Conservation (phyloP, 2,113 vertebrate species). For the Lagopus leucura region DNA sequence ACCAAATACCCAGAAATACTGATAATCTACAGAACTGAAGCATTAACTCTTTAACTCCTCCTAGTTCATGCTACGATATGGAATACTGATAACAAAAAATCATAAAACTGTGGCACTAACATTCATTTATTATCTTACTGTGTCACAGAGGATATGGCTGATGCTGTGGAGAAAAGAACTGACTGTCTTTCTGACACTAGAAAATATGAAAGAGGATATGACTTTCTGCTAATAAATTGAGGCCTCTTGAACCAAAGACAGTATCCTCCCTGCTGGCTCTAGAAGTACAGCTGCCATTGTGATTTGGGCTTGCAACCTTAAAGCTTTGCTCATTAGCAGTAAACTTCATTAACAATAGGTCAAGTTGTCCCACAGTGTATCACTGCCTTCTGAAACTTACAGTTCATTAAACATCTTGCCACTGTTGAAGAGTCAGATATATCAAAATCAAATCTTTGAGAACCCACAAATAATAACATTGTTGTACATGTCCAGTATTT, state of each 20-base stretch:
- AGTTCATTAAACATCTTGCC: rapidly evolving
- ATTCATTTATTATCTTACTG: not conserved
- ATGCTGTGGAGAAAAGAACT: not conserved
- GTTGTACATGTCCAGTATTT: rapidly evolving
- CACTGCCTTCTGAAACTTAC: not conserved
- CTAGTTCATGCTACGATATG: no score
- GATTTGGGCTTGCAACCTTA: not conserved
- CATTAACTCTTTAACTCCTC: no score
- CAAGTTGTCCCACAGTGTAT: not conserved
- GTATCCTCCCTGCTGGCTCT: not conserved
- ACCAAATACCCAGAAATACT: no score
- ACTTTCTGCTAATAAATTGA: not conserved
- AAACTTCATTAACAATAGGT: not conserved
- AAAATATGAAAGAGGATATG: not conserved
- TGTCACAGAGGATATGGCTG: not conserved
- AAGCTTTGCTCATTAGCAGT: not conserved
- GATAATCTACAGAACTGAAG: no score
- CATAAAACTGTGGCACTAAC: no score
- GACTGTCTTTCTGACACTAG: not conserved
- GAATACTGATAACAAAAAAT: no score
- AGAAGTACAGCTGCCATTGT: not conserved
- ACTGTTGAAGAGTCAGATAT: not conserved
- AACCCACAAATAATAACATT: rapidly evolving
- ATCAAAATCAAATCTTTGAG: not conserved
- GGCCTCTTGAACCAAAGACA: not conserved